Evolutionary conservation across 2,888 invertebrate species (phyloP).

Genomic region (Melanargia galathea): DNA sequence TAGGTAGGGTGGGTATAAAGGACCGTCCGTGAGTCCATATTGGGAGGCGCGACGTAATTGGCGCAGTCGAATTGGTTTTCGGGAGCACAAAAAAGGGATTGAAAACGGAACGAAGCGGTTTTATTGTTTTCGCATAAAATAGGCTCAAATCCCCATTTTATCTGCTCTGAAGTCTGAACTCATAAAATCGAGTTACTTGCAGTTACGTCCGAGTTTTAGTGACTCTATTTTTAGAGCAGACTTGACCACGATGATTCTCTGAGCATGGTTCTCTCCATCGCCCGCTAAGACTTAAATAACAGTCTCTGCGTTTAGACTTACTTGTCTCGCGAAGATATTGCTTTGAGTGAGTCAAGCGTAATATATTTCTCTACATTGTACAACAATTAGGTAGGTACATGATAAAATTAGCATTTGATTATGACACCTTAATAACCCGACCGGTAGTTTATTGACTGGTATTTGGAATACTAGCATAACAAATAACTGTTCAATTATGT

Average conservation of each 20-base stretch:
- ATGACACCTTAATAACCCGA: neutral
- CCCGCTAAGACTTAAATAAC: too few relatives aligned
- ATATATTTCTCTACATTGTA: neutral
- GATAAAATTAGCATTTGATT: neutral
- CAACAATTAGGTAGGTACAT: neutral
- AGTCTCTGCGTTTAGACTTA: too few relatives aligned
- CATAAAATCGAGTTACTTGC: slow-evolving; percentile 6
- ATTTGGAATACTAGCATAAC: neutral
- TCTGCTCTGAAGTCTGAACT: neutral
- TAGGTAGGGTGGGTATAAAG: neutral
- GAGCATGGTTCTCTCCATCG: too few relatives aligned
- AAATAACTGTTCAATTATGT: slow-evolving; percentile 9
- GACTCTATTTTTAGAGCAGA: neutral
- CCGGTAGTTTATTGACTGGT: neutral
- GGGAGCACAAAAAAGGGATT: slow-evolving; percentile 9
- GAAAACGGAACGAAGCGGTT: slow-evolving; percentile 1
- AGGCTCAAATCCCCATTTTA: neutral
- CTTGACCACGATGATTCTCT: neutral
- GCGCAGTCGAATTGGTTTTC: neutral
- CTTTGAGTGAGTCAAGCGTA: neutral
- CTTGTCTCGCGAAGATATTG: too few relatives aligned
- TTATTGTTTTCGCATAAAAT: slow-evolving; percentile 13
- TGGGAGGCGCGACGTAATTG: neutral
- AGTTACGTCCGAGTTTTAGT: neutral
- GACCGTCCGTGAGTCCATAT: neutral